phyloP scores from a whole-genome alignment of 1,140 invertebrate species.

The Batillaria attramentaria region DNA sequence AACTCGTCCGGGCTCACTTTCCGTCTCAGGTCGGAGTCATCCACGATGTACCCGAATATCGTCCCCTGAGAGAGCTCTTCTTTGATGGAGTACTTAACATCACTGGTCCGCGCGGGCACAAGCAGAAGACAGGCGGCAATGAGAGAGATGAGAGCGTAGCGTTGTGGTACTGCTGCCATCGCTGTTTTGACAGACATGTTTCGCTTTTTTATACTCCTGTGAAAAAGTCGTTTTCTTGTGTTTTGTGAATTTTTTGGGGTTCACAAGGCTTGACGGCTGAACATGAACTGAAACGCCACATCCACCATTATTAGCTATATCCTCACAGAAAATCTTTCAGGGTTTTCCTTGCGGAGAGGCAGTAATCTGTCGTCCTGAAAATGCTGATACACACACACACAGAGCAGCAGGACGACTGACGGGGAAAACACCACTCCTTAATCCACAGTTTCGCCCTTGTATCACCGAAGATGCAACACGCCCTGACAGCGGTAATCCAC shows the following conservation, averaged over 20 bases:
- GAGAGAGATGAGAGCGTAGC: neutral
- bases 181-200: neutral
- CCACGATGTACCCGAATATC: conserved; percentile 46
- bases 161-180: neutral
- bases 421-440: no score
- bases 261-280: no score
- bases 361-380: no score
- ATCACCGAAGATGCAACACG: no score
- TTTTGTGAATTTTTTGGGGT: neutral
- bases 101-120: neutral
- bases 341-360: no score
- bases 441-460: no score
- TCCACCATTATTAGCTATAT: no score
- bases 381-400: no score
- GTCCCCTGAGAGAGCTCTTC: conserved; percentile 40
- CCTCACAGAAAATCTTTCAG: no score
- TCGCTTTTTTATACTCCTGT: neutral
- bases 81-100: conserved; percentile 36
- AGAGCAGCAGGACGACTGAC: no score
- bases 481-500: no score
- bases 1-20: conserved; percentile 24
- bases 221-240: neutral
- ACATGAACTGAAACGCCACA: no score
- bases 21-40: conserved; percentile 33
- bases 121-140: neutral